Evolutionary conservation across 1,140 invertebrate species (phyloP), one percentile per base, ranked within the genome.

Genomic region (Caenorhabditis brenneri): DNA sequence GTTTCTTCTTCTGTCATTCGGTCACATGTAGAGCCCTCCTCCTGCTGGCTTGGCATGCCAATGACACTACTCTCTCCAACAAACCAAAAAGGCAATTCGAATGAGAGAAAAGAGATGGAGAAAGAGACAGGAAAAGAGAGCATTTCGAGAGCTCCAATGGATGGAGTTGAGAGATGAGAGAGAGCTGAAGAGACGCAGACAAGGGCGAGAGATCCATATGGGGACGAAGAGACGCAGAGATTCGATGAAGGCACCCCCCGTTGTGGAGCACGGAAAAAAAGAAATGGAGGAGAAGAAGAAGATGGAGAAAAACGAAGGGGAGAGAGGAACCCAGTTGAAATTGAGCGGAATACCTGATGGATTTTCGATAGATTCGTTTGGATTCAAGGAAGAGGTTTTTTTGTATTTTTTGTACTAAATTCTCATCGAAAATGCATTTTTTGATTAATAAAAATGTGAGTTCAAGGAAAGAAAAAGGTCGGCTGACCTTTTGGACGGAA

Each of bases 11-110:
- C 31, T n/a, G n/a, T n/a, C n/a, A n/a, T n/a, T n/a, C n/a, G n/a
- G 65, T 74, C 65, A 74, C 65, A 74, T 74, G 65, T 42, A 12
- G 65, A 15, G 36, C 19, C 5, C 65, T 29, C 53, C 53, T 27
- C n/a, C 29, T 5, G n/a, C n/a, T n/a, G n/a, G n/a, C n/a, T n/a
- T n/a, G n/a, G n/a, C n/a, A n/a, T 74, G 65, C 65, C 65, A 74
- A 74, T 74, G 65, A 74, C 65, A 74, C 65, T 74, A 42, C 65
- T 74, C 65, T 42, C 24, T 46, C 36, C n/a, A n/a, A n/a, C n/a
- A n/a, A n/a, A 74, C 65, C 65, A 74, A 74, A 74, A 74, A 74
- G 65, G 33, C 65, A 74, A 74, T 74, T 74, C 36, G 65, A 46
- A 74, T 65, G 51, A 49, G 15, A 49, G n/a, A 29, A 22, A 33